A percentile compares a stretch with the other conserved stretches of the same genome.
Conservation (phyloP, 2,113 vertebrate genomes). For the Salvelinus fontinalis region DNA sequence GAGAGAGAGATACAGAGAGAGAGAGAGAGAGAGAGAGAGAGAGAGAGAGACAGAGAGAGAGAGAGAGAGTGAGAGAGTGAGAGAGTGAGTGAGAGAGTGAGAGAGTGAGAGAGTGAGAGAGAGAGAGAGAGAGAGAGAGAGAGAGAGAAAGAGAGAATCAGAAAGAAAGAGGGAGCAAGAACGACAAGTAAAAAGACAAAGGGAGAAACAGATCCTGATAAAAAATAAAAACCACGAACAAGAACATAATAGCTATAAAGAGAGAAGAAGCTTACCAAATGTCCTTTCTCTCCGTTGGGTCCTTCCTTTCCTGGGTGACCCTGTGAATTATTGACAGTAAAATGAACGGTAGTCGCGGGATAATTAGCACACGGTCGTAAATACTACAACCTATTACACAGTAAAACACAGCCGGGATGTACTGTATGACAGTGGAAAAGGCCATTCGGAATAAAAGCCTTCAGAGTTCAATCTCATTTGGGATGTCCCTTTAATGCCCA, state of each 20-base stretch:
- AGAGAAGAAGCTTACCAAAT: constrained; percentile 72
- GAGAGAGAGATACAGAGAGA: too few species aligned
- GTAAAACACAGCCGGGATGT: constrained; percentile 42
- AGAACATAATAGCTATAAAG: not conserved
- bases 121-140: not conserved
- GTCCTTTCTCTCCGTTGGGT: constrained; percentile 91
- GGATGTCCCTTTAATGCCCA: constrained; percentile 39
- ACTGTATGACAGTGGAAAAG: constrained; percentile 32
- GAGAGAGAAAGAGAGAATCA: not conserved
- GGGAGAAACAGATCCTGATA: not conserved
- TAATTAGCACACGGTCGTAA: constrained; percentile 51
- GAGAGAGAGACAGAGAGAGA: too few species aligned
- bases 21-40: too few species aligned
- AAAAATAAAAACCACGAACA: not conserved
- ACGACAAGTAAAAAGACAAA: not conserved
- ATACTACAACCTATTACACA: constrained; percentile 39
- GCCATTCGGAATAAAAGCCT: constrained; percentile 23
- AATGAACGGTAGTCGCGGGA: constrained; percentile 46
- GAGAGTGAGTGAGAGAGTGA: too few species aligned
- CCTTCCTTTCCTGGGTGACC: constrained; percentile 98
- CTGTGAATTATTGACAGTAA: constrained; percentile 68
- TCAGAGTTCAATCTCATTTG: constrained; percentile 41
- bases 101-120: not conserved
- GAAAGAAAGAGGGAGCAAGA: not conserved
- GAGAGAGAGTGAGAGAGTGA: too few species aligned